Percentiles rank a stretch among this genome's conserved stretches.
These are phyloP conservation scores for Argyresthia goedartella DNA, from an alignment of 2,888 invertebrate species.

Conservation along the genomic window DNA sequence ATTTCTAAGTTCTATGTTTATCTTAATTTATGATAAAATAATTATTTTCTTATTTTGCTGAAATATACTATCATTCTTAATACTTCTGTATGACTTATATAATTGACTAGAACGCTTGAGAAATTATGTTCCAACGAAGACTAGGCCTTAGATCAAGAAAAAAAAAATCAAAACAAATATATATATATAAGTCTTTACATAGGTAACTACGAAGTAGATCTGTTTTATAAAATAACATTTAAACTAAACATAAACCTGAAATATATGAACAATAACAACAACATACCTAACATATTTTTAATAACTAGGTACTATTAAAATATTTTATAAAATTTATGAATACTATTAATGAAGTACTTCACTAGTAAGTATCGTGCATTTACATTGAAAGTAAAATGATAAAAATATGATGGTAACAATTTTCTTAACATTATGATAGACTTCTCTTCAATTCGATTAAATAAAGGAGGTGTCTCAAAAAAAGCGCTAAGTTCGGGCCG, in stretches of 20 bases:
- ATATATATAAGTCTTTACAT: background rate
- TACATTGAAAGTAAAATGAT: background rate
- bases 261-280: background rate
- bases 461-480: no score
- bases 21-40: background rate
- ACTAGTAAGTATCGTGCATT: background rate
- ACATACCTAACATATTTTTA: background rate
- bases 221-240: background rate
- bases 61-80: constrained; percentile 5
- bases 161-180: background rate
- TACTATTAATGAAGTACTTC: background rate
- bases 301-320: background rate
- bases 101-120: constrained; percentile 58
- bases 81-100: constrained; percentile 18
- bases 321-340: background rate
- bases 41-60: constrained; percentile 6
- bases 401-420: background rate
- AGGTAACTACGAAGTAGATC: background rate
- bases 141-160: constrained; percentile 30
- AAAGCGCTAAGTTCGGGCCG: no score
- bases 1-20: background rate
- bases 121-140: constrained; percentile 34
- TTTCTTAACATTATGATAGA: background rate
- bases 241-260: background rate
- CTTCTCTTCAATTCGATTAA: no score